These are phyloP conservation scores for Drosophila subsilvestris DNA, from an alignment of 2,888 invertebrate species.

Conservation along the genomic window DNA sequence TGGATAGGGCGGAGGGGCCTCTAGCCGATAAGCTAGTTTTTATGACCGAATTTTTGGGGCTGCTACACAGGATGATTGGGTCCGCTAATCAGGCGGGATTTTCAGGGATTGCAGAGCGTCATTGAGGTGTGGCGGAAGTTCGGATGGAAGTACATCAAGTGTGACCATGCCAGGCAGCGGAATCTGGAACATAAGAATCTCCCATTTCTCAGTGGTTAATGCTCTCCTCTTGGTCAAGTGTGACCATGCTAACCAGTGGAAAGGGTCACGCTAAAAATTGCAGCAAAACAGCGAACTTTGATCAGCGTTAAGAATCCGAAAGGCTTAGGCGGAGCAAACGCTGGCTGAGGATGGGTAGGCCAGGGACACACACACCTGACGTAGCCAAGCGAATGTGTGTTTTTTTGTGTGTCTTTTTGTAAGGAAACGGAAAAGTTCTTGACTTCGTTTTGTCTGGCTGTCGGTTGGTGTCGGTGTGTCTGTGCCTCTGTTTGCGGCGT, in stretches of 20 bases:
- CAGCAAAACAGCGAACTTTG: background rate
- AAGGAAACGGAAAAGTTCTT: constrained; percentile 6
- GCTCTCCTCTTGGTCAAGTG: constrained; percentile 12
- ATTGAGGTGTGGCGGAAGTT: background rate
- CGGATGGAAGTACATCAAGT: background rate
- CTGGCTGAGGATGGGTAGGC: background rate
- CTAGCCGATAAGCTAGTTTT: constrained; percentile 45
- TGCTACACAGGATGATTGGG: constrained; percentile 7
- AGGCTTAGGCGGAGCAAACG: background rate
- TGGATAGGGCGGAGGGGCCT: too few relatives aligned
- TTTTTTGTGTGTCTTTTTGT: background rate
- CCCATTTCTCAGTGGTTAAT: too few relatives aligned
- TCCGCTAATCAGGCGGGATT: constrained; percentile 7
- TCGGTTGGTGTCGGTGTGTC: background rate
- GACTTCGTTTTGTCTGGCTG: constrained; percentile 7
- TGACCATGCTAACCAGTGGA: constrained; percentile 32
- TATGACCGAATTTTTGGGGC: constrained; percentile 16
- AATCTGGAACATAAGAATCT: too few relatives aligned
- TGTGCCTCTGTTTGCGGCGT: constrained; percentile 38
- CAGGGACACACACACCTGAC: background rate
- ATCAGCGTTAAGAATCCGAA: background rate
- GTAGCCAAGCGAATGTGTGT: background rate
- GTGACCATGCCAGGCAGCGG: background rate
- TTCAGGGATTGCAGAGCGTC: background rate
- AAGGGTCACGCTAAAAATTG: background rate